Evolutionary conservation across 2,888 invertebrate genomes (phyloP).

Genomic region (Drosophila anomalata): DNA sequence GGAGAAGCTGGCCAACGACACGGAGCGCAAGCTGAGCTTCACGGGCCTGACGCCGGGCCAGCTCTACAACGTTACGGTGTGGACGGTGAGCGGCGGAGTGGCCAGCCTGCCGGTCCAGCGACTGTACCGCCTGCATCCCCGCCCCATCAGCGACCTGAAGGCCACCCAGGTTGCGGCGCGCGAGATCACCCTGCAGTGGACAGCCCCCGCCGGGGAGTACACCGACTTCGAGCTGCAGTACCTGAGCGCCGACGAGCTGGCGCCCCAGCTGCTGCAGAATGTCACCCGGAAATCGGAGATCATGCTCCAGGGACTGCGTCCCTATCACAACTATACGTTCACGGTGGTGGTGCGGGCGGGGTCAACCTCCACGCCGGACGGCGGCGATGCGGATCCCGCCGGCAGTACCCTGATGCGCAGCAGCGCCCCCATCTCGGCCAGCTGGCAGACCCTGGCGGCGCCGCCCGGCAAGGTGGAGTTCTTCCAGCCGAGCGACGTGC

Average conservation of each 20-base stretch:
- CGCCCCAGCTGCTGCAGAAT: slow-evolving; percentile 88
- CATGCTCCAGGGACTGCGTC: slow-evolving; percentile 89
- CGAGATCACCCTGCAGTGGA: slow-evolving; percentile 92
- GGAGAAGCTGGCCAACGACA: slow-evolving; percentile 89
- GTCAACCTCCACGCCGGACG: neutral
- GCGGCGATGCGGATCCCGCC: slow-evolving; percentile 86
- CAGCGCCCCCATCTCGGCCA: slow-evolving; percentile 91
- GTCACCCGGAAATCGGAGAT: slow-evolving; percentile 88
- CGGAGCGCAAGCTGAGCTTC: slow-evolving; percentile 89
- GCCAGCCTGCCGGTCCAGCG: slow-evolving; percentile 93
- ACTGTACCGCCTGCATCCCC: slow-evolving; percentile 93
- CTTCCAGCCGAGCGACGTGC: slow-evolving; percentile 91
- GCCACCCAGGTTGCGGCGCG: slow-evolving; percentile 91
- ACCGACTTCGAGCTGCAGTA: slow-evolving; percentile 95
- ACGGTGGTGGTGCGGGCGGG: slow-evolving; percentile 92
- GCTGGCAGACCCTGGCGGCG: slow-evolving; percentile 92
- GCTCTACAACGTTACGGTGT: slow-evolving; percentile 95
- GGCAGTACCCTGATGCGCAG: slow-evolving; percentile 87
- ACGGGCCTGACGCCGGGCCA: slow-evolving; percentile 92
- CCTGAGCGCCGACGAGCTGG: slow-evolving; percentile 88
- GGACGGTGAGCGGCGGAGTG: slow-evolving; percentile 94
- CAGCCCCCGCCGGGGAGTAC: slow-evolving; percentile 91
- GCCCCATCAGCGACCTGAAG: slow-evolving; percentile 91
- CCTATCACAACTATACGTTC: slow-evolving; percentile 94
- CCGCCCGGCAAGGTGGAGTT: slow-evolving; percentile 91